Evolutionary conservation across 2,113 vertebrate genomes (phyloP), one percentile per base, ranked within the genome.

Genomic region (Tenebrosternarchus preto): DNA sequence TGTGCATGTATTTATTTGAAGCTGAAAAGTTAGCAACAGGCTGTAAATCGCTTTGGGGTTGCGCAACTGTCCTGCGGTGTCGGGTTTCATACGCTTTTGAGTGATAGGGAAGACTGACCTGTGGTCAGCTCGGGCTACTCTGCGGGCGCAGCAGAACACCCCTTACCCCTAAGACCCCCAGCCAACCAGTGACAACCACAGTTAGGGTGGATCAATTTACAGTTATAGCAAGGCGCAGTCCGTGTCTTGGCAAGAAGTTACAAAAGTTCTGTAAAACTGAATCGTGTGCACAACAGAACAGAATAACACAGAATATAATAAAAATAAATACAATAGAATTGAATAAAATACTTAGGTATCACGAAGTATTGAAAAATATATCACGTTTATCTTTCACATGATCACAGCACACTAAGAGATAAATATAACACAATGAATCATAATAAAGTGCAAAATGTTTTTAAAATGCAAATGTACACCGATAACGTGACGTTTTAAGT

Each of bases 401-500:
- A 3, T 55, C 39, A 1, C 17, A 55, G 36, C 72, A 5, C 12
- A 59, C 86, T 76, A 85, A 80, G 73, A 56, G 73, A 92, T 93
- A 94, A 33, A 92, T 95, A 93, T 95, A 93, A 96, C 95, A 96
- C 95, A 96, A 96, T 98, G 96, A 94, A 97, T 97, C 96, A 98
- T 95, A 95, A 94, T 94, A 96, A 95, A 93, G 94, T 92, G 92
- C 94, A 94, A 84, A 85, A 87, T 91, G 87, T 90, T 89, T 90
- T 88, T 95, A 92, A 94, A 93, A 97, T 97, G 96, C 96, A 98
- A 97, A 98, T 98, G 94, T 91, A 90, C 92, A 91, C 92, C 91
- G 90, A 93, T 93, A 94, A 90, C 94, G 95, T 95, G 95, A 95
- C 92, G 94, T 94, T 95, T 94, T 97, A 96, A 97, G 94, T 95